phyloP scores from a whole-genome alignment of 2,888 invertebrate genomes.

The Mechanitis mazaeus region DNA sequence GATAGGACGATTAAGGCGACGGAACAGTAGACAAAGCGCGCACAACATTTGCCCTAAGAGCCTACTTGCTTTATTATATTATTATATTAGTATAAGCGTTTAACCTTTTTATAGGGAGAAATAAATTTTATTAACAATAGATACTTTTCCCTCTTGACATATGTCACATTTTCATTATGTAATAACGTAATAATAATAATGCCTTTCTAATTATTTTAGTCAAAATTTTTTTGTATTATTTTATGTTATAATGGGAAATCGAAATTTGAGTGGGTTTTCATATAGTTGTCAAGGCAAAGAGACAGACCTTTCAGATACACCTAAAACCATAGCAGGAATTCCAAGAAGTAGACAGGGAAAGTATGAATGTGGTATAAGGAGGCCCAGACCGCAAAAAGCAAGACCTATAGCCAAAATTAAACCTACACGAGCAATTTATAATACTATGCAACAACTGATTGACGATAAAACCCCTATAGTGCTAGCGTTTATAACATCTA shows the following conservation, averaged over 20 bases:
- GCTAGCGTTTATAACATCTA: constrained; percentile 35
- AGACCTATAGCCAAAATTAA: constrained; percentile 26
- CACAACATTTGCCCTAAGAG: too few relatives aligned
- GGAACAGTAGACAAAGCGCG: too few relatives aligned
- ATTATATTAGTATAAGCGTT: too few relatives aligned
- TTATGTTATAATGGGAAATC: constrained; percentile 35
- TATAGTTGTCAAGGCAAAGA: constrained; percentile 22
- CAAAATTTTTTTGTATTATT: constrained; percentile 12
- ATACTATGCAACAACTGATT: constrained; percentile 29
- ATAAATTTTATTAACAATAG: too few relatives aligned
- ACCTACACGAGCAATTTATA: constrained; percentile 28
- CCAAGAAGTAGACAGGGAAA: constrained; percentile 9
- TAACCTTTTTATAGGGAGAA: too few relatives aligned
- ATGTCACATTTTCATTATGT: background rate
- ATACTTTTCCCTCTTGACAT: background rate
- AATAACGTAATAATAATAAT: background rate
- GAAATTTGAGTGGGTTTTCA: constrained; percentile 26
- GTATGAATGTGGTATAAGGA: constrained; percentile 11
- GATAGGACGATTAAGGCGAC: too few relatives aligned
- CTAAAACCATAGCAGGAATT: constrained; percentile 7
- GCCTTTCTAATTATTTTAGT: background rate
- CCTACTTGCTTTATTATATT: too few relatives aligned
- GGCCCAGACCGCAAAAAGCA: constrained; percentile 26
- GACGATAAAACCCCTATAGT: constrained; percentile 35
- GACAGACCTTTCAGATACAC: constrained; percentile 14